phyloP scores from a whole-genome alignment of 2,888 invertebrate genomes.

The Cenopis cana region DNA sequence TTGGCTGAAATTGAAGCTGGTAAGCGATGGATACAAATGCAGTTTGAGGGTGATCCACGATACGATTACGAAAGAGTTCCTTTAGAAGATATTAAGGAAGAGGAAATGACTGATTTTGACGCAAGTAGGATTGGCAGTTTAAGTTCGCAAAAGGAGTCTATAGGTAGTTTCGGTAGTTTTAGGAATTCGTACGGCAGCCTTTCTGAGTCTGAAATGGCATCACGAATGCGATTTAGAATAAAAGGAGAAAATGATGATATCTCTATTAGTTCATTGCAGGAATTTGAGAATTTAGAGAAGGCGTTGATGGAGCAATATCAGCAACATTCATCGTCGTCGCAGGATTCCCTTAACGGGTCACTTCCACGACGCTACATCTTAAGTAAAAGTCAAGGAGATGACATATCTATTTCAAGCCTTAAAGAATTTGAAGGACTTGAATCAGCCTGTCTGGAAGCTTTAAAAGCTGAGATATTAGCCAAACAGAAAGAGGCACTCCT shows the following conservation, averaged over 20 bases:
- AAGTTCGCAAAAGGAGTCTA: slow-evolving; percentile 91
- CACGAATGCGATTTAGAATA: slow-evolving; percentile 92
- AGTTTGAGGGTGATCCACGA: slow-evolving; percentile 90
- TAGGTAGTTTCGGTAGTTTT: slow-evolving; percentile 92
- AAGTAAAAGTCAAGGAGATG: slow-evolving; percentile 92
- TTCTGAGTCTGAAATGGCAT: slow-evolving; percentile 95
- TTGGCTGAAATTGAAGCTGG: slow-evolving; percentile 88
- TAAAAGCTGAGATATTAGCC: slow-evolving; percentile 92
- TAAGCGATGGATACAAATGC: slow-evolving; percentile 96
- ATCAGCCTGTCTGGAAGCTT: slow-evolving; percentile 93
- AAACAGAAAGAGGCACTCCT: slow-evolving; percentile 94
- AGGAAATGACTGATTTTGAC: slow-evolving; percentile 95
- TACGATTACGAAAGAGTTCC: slow-evolving; percentile 94
- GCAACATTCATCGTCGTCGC: slow-evolving; percentile 90
- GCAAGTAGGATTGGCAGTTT: slow-evolving; percentile 91
- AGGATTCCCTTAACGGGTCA: slow-evolving; percentile 94
- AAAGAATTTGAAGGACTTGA: slow-evolving; percentile 97
- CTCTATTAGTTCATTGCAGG: slow-evolving; percentile 96
- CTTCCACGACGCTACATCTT: slow-evolving; percentile 89
- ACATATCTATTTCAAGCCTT: slow-evolving; percentile 93
- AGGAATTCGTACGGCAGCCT: slow-evolving; percentile 96
- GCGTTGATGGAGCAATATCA: slow-evolving; percentile 93
- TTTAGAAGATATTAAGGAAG: slow-evolving; percentile 96
- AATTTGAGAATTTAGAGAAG: slow-evolving; percentile 96
- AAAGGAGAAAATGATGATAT: slow-evolving; percentile 96